Evolutionary conservation across 2,797 vertebrate species (phyloP), one percentile per base, ranked within the genome.

Genomic region (Alosa sapidissima): DNA sequence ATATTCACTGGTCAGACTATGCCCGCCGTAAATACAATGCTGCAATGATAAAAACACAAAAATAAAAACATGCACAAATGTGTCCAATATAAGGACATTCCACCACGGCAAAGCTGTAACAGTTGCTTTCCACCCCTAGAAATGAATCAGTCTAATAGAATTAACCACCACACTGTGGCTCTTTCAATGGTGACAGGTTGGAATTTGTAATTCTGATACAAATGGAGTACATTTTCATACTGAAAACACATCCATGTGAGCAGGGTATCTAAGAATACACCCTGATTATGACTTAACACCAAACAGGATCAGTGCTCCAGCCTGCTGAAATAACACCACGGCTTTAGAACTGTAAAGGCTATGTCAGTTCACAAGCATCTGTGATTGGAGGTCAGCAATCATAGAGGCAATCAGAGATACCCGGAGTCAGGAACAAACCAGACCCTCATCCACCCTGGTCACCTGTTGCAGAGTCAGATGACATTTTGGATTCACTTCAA

Each of bases 261-360:
- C 86, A 87, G 87, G 81, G 62, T 45, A 8, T 47, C 94, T 93
- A 93, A 94, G 93, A 94, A 94, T 95, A 94, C 82, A 52, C 33
- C 58, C 90, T 88, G 85, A 88, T 94, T 91, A 93, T 89, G 90
- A 93, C 90, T 87, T 93, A 92, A 93, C 91, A 87, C 91, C 93
- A 93, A 95, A 95, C 92, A 94, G 90, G 94, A 95, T 95, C 93
- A 95, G 91, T 81, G 41, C 19, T 78, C 5, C 84, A 33, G 82
- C 85, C 88, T 85, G 91, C 88, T 87, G 85, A 89, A 91, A 91
- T 81, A 90, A 91, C 90, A 92, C 86, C 90, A 92, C 86, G 24
- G 87, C 91, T 94, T 92, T 91, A 88, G 92, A 93, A 92, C 91
- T 93, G 92, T 90, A 91, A 14, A 93, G 90, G 90, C 90, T 90